These are phyloP conservation scores for Epizoanthus stellaris DNA, from an alignment of 92 coral and sea anemone species.

Conservation along the genomic window DNA sequence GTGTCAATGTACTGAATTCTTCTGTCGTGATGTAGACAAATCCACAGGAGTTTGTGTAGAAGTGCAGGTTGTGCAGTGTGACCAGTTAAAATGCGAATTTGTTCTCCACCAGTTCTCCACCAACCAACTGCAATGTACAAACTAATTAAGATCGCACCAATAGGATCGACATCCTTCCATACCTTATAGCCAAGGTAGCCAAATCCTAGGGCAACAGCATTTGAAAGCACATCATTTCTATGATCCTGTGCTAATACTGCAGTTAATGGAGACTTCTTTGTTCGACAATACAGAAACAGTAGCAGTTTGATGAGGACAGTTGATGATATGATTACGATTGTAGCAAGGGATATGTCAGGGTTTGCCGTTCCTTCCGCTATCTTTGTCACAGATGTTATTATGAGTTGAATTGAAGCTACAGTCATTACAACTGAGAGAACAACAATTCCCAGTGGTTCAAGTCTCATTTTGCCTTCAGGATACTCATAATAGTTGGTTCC, in stretches of 20 bases:
- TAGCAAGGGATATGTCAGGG: slow-evolving; percentile 74
- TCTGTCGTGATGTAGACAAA: slow-evolving; percentile 80
- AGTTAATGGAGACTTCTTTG: slow-evolving; percentile 71
- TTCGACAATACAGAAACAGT: slow-evolving; percentile 76
- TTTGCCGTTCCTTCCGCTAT: slow-evolving; percentile 69
- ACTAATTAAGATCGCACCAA: slow-evolving; percentile 93
- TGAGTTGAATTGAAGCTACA: slow-evolving; percentile 92
- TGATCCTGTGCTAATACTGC: slow-evolving; percentile 91
- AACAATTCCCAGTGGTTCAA: slow-evolving; percentile 88
- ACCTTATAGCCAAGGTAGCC: slow-evolving; percentile 90
- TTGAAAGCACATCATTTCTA: slow-evolving; percentile 90
- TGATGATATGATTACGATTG: slow-evolving; percentile 74
- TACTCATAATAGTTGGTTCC: slow-evolving; percentile 89
- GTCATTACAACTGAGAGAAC: slow-evolving; percentile 95
- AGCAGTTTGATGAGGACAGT: slow-evolving; percentile 71
- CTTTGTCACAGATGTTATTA: slow-evolving; percentile 75
- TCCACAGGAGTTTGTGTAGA: slow-evolving; percentile 82
- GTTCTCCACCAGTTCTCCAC: slow-evolving; percentile 86
- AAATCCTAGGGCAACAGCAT: slow-evolving; percentile 85
- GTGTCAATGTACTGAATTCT: slow-evolving; percentile 94
- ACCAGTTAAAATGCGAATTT: slow-evolving; percentile 85
- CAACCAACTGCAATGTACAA: slow-evolving; percentile 89
- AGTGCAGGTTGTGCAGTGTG: slow-evolving; percentile 85
- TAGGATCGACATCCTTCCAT: slow-evolving; percentile 91
- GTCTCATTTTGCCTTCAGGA: slow-evolving; percentile 91